These are phyloP conservation scores for Adelges cooleyi DNA, from an alignment of 1,140 invertebrate species.

Conservation along the genomic window DNA sequence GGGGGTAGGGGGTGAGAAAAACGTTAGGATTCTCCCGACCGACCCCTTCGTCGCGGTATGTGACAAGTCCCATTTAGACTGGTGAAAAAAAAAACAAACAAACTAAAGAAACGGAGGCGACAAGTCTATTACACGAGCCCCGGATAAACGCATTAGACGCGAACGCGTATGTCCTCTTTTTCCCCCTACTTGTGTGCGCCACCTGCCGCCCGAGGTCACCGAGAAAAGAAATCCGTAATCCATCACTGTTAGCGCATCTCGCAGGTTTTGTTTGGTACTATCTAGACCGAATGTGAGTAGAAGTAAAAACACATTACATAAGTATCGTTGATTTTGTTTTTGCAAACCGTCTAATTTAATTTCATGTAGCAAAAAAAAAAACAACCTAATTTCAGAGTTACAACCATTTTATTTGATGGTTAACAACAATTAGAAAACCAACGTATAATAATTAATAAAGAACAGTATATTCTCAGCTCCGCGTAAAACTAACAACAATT, in stretches of 20 bases:
- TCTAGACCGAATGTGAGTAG: too few species aligned
- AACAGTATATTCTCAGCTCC: too few species aligned
- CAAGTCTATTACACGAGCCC: slow-evolving; percentile 13
- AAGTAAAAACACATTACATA: too few species aligned
- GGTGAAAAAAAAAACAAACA: slow-evolving; percentile 4
- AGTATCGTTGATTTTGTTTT: too few species aligned
- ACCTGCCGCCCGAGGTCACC: neutral
- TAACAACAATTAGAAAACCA: too few species aligned
- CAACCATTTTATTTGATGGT: too few species aligned
- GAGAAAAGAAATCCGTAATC: slow-evolving; percentile 17
- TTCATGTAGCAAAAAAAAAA: too few species aligned
- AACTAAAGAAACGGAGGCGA: neutral
- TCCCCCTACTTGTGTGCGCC: neutral
- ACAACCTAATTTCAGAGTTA: too few species aligned
- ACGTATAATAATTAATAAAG: too few species aligned
- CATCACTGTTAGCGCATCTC: slow-evolving; percentile 1
- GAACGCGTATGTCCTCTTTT: neutral
- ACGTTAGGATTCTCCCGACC: neutral
- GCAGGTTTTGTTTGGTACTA: too few species aligned
- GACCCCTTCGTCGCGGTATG: neutral
- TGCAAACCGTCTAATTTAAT: too few species aligned
- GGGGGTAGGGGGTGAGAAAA: neutral
- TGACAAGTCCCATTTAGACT: slow-evolving; percentile 22
- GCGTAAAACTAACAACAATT: too few species aligned
- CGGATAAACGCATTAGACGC: slow-evolving; percentile 21